Evolutionary conservation across 2,113 vertebrate species (phyloP).

Genomic region (Girardinichthys multiradiatus): DNA sequence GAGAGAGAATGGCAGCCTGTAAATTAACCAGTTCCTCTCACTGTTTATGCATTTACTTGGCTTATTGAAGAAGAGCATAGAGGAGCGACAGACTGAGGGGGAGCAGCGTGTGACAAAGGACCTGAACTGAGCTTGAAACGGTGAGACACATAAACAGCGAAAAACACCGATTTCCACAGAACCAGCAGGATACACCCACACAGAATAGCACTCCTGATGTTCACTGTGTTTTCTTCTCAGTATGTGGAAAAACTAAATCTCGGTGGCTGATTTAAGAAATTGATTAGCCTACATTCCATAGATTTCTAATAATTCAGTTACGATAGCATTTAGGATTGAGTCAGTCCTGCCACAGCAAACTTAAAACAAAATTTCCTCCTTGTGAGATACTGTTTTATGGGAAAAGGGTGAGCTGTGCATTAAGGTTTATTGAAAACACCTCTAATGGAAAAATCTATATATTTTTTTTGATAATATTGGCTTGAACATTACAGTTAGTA

Average conservation of each 20-base stretch:
- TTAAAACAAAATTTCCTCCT: slow-evolving; percentile 26
- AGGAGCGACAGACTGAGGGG: not conserved
- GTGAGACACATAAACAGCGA: slow-evolving; percentile 2
- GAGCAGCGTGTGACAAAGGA: slow-evolving; percentile 9
- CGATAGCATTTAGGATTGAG: slow-evolving; percentile 16
- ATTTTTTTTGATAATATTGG: not conserved
- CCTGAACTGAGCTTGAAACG: slow-evolving; percentile 11
- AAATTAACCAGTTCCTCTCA: slow-evolving; percentile 11
- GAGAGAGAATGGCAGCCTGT: not conserved
- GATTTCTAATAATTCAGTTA: slow-evolving; percentile 42
- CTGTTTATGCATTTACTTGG: slow-evolving; percentile 1
- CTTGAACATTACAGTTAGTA: not conserved
- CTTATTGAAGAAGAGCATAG: not conserved
- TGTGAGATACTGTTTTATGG: not conserved
- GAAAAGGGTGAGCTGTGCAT: not conserved
- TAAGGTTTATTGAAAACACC: not conserved
- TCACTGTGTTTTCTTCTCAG: slow-evolving; percentile 18
- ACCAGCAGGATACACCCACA: slow-evolving; percentile 14
- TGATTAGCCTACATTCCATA: slow-evolving; percentile 24
- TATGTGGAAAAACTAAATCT: slow-evolving; percentile 9
- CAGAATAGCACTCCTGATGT: slow-evolving; percentile 6
- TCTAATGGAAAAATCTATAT: not conserved
- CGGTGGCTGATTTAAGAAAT: slow-evolving; percentile 16
- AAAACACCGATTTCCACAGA: slow-evolving; percentile 7
- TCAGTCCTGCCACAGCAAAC: slow-evolving; percentile 9